Percentiles rank a stretch among this genome's conserved stretches.
Conservation (phyloP, 2,888 invertebrate species). For the Eubasilissa splendida region DNA sequence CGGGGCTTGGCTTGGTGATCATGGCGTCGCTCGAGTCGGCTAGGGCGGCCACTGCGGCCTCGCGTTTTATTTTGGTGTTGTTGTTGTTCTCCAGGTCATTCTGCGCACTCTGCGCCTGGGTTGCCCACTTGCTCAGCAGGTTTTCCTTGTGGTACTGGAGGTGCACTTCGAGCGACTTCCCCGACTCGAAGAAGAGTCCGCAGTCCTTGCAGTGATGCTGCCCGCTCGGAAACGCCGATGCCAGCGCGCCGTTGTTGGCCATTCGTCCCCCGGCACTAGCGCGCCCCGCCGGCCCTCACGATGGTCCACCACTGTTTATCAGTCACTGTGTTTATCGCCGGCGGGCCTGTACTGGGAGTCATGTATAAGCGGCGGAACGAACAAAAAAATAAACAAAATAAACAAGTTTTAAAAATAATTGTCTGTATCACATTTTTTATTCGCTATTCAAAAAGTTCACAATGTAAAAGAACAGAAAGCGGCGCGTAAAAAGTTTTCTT, state of each 20-base stretch:
- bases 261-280: constrained; percentile 61
- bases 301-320: constrained; percentile 69
- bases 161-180: constrained; percentile 85
- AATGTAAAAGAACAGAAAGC: constrained; percentile 30
- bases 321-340: constrained; percentile 27
- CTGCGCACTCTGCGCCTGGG: constrained; percentile 70
- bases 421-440: constrained; percentile 51
- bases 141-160: constrained; percentile 86
- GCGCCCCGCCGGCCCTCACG: constrained; percentile 25
- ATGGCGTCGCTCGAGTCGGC: constrained; percentile 84
- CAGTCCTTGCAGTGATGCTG: constrained; percentile 84
- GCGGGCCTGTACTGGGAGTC: neutral
- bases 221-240: constrained; percentile 73
- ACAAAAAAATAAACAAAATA: constrained; percentile 48
- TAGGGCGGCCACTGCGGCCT: constrained; percentile 78
- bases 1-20: constrained; percentile 76
- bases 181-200: constrained; percentile 82
- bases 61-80: constrained; percentile 73
- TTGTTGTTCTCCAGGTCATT: constrained; percentile 80
- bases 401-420: constrained; percentile 43
- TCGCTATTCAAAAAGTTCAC: constrained; percentile 44
- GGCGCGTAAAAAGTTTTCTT: constrained; percentile 45
- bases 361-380: neutral
- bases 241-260: constrained; percentile 72
- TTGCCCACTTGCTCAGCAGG: constrained; percentile 82